A percentile compares a stretch with the other conserved stretches of the same genome.
phyloP scores from a whole-genome alignment of 2,888 invertebrate genomes.

The Branchipolynoe longqiensis region DNA sequence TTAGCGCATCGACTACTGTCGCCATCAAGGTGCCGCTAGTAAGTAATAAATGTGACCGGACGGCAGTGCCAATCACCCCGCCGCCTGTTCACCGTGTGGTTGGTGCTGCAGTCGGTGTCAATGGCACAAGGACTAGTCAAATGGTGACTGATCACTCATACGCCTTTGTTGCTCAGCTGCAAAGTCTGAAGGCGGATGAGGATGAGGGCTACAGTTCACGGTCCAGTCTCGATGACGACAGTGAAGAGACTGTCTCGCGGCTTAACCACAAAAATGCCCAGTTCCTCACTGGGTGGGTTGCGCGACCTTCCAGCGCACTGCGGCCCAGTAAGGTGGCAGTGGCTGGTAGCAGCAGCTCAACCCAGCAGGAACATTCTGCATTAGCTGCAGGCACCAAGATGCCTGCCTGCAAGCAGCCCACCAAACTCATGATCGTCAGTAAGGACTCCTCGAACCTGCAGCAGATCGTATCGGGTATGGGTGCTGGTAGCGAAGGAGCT shows the following conservation, averaged over 20 bases:
- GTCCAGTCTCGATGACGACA: constrained; percentile 65
- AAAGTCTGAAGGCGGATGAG: constrained; percentile 64
- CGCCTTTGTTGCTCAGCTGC: constrained; percentile 53
- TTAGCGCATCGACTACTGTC: neutral
- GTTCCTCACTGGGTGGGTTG: neutral
- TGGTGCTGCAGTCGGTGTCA: neutral
- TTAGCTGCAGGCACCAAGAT: neutral
- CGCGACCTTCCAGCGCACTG: neutral
- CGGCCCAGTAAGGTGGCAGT: neutral
- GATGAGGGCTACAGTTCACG: constrained; percentile 70
- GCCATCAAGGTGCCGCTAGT: too few species aligned
- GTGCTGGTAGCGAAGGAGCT: constrained; percentile 1
- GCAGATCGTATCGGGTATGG: constrained; percentile 15
- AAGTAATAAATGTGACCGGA: too few species aligned
- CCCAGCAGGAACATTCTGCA: neutral
- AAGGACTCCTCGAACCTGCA: constrained; percentile 50
- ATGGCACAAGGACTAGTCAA: neutral
- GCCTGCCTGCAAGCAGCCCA: neutral
- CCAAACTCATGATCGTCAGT: constrained; percentile 58
- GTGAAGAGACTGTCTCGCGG: constrained; percentile 27
- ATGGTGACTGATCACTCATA: constrained; percentile 60
- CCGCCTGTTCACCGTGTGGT: neutral
- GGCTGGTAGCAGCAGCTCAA: neutral
- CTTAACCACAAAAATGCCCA: constrained; percentile 1
- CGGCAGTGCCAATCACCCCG: neutral